A percentile compares a stretch with the other conserved stretches of the same genome.
Evolutionary conservation across 23 tunicate genomes (phyloP).

Genomic region (Pegea sp.): DNA sequence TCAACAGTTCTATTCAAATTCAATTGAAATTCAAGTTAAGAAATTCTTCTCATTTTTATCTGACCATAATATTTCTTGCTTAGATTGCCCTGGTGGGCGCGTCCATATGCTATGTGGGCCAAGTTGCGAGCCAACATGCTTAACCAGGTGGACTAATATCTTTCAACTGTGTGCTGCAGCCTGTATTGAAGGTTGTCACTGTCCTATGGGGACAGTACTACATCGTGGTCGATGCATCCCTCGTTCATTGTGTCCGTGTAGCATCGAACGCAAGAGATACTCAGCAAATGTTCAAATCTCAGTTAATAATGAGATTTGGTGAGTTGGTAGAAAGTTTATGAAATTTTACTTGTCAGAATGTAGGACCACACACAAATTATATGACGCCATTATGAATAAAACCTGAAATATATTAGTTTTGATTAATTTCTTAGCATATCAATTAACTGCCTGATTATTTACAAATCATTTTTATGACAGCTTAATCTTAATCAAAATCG

Average conservation of each 20-base stretch:
- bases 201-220: slow-evolving; percentile 36
- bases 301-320: slow-evolving; percentile 77
- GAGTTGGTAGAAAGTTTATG: no score
- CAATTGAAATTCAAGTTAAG: no score
- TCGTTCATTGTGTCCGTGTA: slow-evolving; percentile 38
- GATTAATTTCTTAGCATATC: no score
- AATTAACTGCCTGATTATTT: no score
- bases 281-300: slow-evolving; percentile 10
- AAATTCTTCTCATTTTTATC: no score
- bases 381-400: no score
- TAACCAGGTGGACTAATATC: slow-evolving; percentile 1
- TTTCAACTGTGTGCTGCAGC: slow-evolving; percentile 18
- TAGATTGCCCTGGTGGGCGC: slow-evolving; percentile 55
- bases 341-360: no score
- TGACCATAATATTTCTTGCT: neutral
- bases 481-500: neutral
- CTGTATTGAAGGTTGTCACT: slow-evolving; percentile 77
- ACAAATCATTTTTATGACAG: no score
- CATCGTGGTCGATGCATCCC: slow-evolving; percentile 19
- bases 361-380: no score
- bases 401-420: no score
- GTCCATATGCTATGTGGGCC: slow-evolving; percentile 81
- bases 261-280: slow-evolving; percentile 18
- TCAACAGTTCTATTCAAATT: no score
- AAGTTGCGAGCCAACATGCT: slow-evolving; percentile 73